Evolutionary conservation across 2,113 vertebrate genomes (phyloP), one percentile per base, ranked within the genome.

Genomic region (Limanda limanda): DNA sequence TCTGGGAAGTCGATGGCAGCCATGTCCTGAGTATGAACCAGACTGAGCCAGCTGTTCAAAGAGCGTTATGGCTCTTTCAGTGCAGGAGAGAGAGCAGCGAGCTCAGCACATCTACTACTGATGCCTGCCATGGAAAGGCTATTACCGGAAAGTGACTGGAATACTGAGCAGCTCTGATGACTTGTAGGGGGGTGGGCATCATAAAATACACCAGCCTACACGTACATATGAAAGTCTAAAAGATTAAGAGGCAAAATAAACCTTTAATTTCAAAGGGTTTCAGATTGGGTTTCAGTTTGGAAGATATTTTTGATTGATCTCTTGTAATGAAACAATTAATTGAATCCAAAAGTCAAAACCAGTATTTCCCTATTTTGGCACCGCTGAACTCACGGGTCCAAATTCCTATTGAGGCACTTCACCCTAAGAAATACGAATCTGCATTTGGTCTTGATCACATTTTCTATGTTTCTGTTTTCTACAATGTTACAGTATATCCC

Each of bases 1-100:
- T 62, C 4, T 7, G 74, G 74, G 48, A 71, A 84, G 78, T 72
- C 65, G 2, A 76, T 81, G 74, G 64, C 14, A 54, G 72, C 45
- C 4, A 56, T 82, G 78, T 81, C 85, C 79, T 55, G 51, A 3
- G 51, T 69, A 40, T 81, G 78, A 88, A 88, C 79, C 10, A 9
- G 71, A 55, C 71, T 1, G 5, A 83, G 51, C 18, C 51, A 54
- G 51, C 18, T 54, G 20, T n/a, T 54, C 17, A 9, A 24, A 42
- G 64, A 68, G 27, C 57, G 48, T 76, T 80, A 83, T 71, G 45
- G 78, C 60, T 69, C 70, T 31, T 58, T 80, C 64, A 40, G 31
- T 23, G 24, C 56, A 64, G 74, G 75, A 76, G 31, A 51, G 80
- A 76, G 71, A 80, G 73, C 71, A 56, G 80, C 70, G 71, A 80